Percentiles rank a stretch among this genome's conserved stretches.
Evolutionary conservation across 2,888 invertebrate genomes (phyloP).

Genomic region (Sipha maydis): DNA sequence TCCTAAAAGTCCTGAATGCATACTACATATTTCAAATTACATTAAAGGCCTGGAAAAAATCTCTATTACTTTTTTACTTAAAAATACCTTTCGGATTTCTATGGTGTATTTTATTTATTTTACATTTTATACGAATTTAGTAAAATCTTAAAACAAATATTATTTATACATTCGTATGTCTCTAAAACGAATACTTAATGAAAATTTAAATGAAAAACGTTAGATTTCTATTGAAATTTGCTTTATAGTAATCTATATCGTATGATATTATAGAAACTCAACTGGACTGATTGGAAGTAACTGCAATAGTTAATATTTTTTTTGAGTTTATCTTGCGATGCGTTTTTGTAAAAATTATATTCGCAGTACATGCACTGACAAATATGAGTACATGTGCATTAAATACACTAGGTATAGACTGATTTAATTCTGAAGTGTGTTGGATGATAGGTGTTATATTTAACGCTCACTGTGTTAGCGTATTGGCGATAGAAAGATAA

Average conservation of each 20-base stretch:
- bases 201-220: too few relatives aligned
- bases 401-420: neutral
- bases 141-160: too few relatives aligned
- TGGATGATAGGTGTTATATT: constrained; percentile 10
- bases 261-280: too few relatives aligned
- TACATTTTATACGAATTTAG: neutral
- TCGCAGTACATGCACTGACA: neutral
- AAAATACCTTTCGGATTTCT: too few relatives aligned
- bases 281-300: too few relatives aligned
- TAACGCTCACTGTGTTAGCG: neutral
- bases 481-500: neutral
- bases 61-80: too few relatives aligned
- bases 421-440: neutral
- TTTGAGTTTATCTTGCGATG: neutral
- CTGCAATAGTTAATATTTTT: neutral
- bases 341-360: neutral
- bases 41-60: too few relatives aligned
- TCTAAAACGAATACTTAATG: neutral
- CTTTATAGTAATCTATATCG: too few relatives aligned
- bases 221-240: too few relatives aligned
- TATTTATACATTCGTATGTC: neutral
- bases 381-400: neutral
- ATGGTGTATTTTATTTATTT: too few relatives aligned
- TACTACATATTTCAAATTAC: too few relatives aligned
- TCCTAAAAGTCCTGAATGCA: too few relatives aligned